Evolutionary conservation across 53 echinoderm and acorn worm genomes (phyloP), one percentile per base, ranked within the genome.

Genomic region (Holothuria scabra): DNA sequence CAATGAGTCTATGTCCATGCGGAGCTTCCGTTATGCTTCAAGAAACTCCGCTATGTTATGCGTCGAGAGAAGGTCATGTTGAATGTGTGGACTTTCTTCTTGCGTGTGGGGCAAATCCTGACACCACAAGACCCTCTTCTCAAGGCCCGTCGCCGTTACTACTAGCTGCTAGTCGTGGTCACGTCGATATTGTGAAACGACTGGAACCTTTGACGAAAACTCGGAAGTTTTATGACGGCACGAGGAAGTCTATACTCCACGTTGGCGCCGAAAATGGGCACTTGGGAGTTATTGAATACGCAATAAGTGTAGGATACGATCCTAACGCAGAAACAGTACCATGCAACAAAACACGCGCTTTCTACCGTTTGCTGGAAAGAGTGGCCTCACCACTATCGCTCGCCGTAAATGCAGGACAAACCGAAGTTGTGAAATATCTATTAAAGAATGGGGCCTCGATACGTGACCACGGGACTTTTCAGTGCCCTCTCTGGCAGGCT

Each of bases 381-480:
- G 62, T 60, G 7, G 20, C 80, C 11, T 80, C 80, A 10, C 80
- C 80, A 13, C 37, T 80, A 41, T 61, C 30, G 58, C 80, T 80
- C 9, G 60, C 80, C 2, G 62, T 80, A 14, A 80, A 62, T 9
- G 62, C 60, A n/a, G 62, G 62, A 61, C 80, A 80, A 34, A 61
- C 32, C 0, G 80, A 80, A 23, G 23, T 80, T n/a, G 62, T 80
- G n/a, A 80, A 60, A 60, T 80, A 80, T 60, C 35, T 80, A 21
- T 41, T 80, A 21, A 80, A 80, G 80, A 80, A 80, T 33, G 80
- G 80, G 20, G 80, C 80, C 62, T 59, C 60, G 12, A 80, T 61
- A 32, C 35, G 32, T 10, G 60, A 34, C 13, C 62, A 59, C n/a
- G 62, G 61, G 3, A 61, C 20, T 28, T 23, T 59, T 12, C 80